phyloP scores from a whole-genome alignment of 1,140 invertebrate genomes.

The Nymphalis io region DNA sequence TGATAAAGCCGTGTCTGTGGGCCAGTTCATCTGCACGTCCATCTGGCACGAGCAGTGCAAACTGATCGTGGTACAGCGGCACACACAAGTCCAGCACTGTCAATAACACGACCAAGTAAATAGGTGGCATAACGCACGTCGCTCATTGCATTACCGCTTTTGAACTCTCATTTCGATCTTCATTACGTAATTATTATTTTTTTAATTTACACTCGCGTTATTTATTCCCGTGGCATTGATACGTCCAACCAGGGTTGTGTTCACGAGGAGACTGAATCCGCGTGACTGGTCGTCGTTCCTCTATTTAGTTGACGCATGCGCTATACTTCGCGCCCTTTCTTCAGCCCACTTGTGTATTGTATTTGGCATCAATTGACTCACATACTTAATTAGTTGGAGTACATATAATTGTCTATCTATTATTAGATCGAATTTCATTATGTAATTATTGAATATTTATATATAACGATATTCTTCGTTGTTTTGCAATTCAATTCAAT shows the following conservation, averaged over 20 bases:
- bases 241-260: constrained; percentile 48
- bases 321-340: constrained; percentile 72
- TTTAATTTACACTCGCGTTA: constrained; percentile 46
- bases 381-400: constrained; percentile 65
- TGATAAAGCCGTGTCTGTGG: constrained; percentile 83
- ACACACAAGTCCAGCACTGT: constrained; percentile 71
- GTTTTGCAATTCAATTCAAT: no score
- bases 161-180: constrained; percentile 44
- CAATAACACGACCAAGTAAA: constrained; percentile 64
- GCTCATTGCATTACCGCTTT: constrained; percentile 64
- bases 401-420: constrained; percentile 29
- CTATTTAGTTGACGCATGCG: constrained; percentile 61
- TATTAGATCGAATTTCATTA: constrained; percentile 15
- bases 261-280: constrained; percentile 59
- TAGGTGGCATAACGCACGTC: constrained; percentile 64
- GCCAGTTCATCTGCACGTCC: constrained; percentile 83
- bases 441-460: neutral
- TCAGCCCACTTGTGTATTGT: constrained; percentile 64
- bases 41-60: constrained; percentile 83
- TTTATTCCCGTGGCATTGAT: constrained; percentile 21
- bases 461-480: no score
- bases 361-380: constrained; percentile 69
- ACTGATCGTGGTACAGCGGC: constrained; percentile 83
- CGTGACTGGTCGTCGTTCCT: constrained; percentile 55
- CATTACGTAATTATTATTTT: constrained; percentile 45